These are phyloP conservation scores for Diploscapter pachys DNA, from an alignment of 1,140 invertebrate genomes.

Conservation along the genomic window DNA sequence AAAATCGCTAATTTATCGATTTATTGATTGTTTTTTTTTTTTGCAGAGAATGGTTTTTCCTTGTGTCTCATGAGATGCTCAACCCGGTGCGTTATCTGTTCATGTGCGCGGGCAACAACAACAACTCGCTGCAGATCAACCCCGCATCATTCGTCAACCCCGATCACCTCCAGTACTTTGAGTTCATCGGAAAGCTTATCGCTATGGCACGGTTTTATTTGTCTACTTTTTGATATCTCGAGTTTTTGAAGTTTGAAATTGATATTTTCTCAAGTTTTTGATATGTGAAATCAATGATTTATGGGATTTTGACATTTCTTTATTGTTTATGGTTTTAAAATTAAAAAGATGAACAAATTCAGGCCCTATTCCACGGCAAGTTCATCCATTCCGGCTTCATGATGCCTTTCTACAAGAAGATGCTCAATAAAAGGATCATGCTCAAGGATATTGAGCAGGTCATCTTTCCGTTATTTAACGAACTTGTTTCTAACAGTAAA, in stretches of 20 bases:
- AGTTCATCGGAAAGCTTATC: conserved; percentile 98
- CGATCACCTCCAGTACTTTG: conserved; percentile 96
- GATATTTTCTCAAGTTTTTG: not conserved
- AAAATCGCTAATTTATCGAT: too few relatives aligned
- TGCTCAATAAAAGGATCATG: too few relatives aligned
- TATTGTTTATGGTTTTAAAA: not conserved
- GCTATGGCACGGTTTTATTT: conserved; percentile 74
- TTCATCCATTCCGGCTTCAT: conserved; percentile 99
- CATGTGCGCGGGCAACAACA: too few relatives aligned
- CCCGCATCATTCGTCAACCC: conserved; percentile 98
- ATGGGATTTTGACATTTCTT: too few relatives aligned
- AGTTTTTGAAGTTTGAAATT: not conserved
- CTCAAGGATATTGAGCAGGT: conserved; percentile 99
- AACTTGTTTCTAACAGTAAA: too few relatives aligned
- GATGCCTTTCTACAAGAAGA: conserved; percentile 99
- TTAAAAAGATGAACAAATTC: conserved; percentile 7
- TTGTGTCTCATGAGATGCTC: conserved; percentile 60
- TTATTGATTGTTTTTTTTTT: conserved; percentile 20
- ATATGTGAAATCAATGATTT: too few relatives aligned
- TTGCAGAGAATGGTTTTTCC: conserved; percentile 94
- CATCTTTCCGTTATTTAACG: not conserved
- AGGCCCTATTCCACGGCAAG: conserved; percentile 93
- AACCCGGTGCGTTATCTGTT: too few relatives aligned
- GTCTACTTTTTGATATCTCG: not conserved
- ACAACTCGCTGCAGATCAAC: conserved; percentile 87